Percentiles rank a stretch among this genome's conserved stretches.
Evolutionary conservation across 1,140 invertebrate species (phyloP).

Genomic region (Cylas formicarius): DNA sequence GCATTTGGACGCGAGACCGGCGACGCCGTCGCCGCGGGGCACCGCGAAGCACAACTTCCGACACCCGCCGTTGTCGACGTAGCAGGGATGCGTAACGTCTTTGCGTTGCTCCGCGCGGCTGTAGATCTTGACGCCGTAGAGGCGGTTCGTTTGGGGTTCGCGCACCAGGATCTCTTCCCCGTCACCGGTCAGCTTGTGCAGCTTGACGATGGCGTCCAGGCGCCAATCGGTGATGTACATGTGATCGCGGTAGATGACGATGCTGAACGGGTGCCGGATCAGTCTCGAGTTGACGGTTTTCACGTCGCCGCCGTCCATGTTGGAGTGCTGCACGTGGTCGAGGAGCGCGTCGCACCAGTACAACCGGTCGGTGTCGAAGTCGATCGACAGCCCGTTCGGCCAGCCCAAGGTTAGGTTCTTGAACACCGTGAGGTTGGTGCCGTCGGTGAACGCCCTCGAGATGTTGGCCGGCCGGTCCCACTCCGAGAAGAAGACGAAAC

Average conservation of each 20-base stretch:
- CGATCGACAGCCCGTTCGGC: slow-evolving; percentile 92
- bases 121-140: slow-evolving; percentile 89
- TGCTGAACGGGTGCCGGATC: slow-evolving; percentile 86
- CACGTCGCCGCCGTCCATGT: slow-evolving; percentile 89
- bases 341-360: slow-evolving; percentile 95
- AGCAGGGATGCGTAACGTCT: slow-evolving; percentile 72
- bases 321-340: slow-evolving; percentile 93
- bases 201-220: slow-evolving; percentile 84
- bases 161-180: slow-evolving; percentile 78
- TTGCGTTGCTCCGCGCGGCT: slow-evolving; percentile 70
- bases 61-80: slow-evolving; percentile 78
- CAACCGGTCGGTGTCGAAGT: slow-evolving; percentile 76
- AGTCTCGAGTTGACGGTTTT: slow-evolving; percentile 80
- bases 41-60: slow-evolving; percentile 92
- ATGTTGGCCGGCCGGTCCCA: slow-evolving; percentile 96
- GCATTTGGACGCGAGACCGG: slow-evolving; percentile 60
- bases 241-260: slow-evolving; percentile 88
- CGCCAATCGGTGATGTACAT: slow-evolving; percentile 98
- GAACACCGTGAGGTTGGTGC: slow-evolving; percentile 78
- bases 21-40: slow-evolving; percentile 51
- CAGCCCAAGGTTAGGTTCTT: slow-evolving; percentile 89
- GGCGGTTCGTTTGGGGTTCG: slow-evolving; percentile 81
- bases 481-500: slow-evolving; percentile 91
- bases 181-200: slow-evolving; percentile 83
- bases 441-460: slow-evolving; percentile 82